Base-by-base conservation (phyloP, 1,140 invertebrate species). In the Onthophagus taurus region DNA sequence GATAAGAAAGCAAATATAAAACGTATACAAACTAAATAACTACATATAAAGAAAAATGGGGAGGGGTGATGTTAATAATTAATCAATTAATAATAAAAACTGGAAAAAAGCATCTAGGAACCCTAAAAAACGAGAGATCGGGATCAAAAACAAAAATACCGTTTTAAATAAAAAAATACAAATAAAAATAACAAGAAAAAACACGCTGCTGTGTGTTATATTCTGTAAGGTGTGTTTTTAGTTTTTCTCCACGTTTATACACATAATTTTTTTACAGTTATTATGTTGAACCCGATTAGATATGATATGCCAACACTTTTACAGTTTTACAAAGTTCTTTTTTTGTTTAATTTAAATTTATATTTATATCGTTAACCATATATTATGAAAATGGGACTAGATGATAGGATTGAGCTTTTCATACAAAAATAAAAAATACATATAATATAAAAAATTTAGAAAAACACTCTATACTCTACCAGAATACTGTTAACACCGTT, bases 381-480 rank as follows among this genome's bases (percentile, higher is more conserved):
- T 37, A 37, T 14, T 41, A 41, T 41, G 38, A 41, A 37, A 41
- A 41, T 57, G 61, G 59, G 62, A 64, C 62, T 64, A 64, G 62
- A 64, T 59, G 58, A 57, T 55, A 59, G 59, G 59, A n/a, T 64
- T 64, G 62, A 64, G 62, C 62, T 62, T 64, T 53, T 62, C 52
- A 62, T 62, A 64, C 60, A 64, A 64, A 64, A 64, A 64, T 63
- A 63, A 64, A 64, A 64, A 64, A 64, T 64, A 63, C 59, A 60
- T 61, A 59, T 52, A 57, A 60, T 64, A 64, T 64, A 64, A 63
- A 62, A 64, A 63, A 63, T 60, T 63, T 64, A 58, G 58, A 63
- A 59, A n/a, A 60, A 63, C 54, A 59, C 56, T 55, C 55, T 57
- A 63, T n/a, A n/a, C 42, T 54, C 59, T 64, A 60, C 54, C 55